Percentiles rank a stretch among this genome's conserved stretches.
phyloP scores from a whole-genome alignment of 2,113 vertebrate species.

The Rattus norvegicus region GRCr8 NC_086024.1:24204001-24204500 shows the following conservation, averaged over 20 bases:
- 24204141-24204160: not conserved
- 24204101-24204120: not conserved
- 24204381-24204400: not conserved
- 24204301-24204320: not conserved
- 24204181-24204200: not conserved
- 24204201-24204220: not conserved
- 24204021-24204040: not conserved
- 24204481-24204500: not conserved
- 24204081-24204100: not conserved
- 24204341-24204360: not conserved
- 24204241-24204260: not conserved
- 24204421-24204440: not conserved
- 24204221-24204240: not conserved
- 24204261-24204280: not conserved
- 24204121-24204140: not conserved
- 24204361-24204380: not conserved
- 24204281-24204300: not conserved
- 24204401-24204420: not conserved
- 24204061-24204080: not conserved
- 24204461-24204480: not conserved
- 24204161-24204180: not conserved
- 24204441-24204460: not conserved
- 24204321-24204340: not conserved
- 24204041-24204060: not conserved
- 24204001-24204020: not conserved